A percentile compares a stretch with the other conserved stretches of the same genome.
phyloP scores from a whole-genome alignment of 2,888 invertebrate genomes.

The Agonum fuliginosum region DNA sequence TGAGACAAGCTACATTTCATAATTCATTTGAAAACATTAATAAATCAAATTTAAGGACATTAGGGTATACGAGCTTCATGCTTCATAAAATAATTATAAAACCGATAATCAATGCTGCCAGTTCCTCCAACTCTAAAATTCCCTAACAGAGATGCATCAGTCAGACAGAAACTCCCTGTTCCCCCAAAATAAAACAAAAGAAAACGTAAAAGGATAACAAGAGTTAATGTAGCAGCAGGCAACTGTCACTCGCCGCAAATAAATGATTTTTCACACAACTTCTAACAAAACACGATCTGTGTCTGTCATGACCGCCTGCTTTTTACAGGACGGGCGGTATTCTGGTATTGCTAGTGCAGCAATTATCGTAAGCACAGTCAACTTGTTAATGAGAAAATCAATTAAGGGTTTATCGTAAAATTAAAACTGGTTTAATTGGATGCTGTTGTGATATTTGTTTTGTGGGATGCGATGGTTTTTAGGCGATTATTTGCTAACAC shows the following conservation, averaged over 20 bases:
- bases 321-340: neutral
- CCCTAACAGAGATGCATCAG: conserved; percentile 18
- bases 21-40: no score
- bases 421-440: neutral
- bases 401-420: neutral
- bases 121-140: conserved; percentile 4
- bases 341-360: neutral
- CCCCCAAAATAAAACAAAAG: conserved; percentile 23
- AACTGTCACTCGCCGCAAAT: conserved; percentile 26
- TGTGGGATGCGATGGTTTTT: neutral
- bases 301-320: neutral
- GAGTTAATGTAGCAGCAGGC: conserved; percentile 25
- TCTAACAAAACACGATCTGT: conserved; percentile 18
- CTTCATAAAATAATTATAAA: conserved; percentile 29
- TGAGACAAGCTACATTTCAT: no score
- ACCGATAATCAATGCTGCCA: conserved; percentile 18
- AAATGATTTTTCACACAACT: conserved; percentile 43
- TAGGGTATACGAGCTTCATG: no score
- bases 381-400: neutral
- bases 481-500: neutral
- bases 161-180: conserved; percentile 15
- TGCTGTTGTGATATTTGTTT: neutral
- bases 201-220: conserved; percentile 18
- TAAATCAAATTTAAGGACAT: no score
- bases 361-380: neutral